Evolutionary conservation across 2,113 vertebrate genomes (phyloP), one percentile per base, ranked within the genome.

Genomic region (Noctilio leporinus): DNA sequence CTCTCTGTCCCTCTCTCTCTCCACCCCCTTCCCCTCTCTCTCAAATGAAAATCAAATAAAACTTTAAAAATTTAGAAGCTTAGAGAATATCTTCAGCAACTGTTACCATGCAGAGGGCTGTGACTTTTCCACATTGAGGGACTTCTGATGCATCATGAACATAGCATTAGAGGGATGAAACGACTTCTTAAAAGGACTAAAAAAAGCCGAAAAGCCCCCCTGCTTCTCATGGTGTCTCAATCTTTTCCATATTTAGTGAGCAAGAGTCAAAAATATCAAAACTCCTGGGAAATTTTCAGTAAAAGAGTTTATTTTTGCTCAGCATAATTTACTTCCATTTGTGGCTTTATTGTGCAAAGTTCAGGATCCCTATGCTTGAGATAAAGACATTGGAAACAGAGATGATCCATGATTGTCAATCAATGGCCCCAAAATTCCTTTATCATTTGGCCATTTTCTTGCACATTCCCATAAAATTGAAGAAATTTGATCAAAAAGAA

Each of bases 221-320:
- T 91, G 95, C 92, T 94, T 95, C 91, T 93, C 93, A n/a, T 47
- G 67, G 59, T 90, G 95, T 85, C 95, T 96, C 96, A 82, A 76
- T 97, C 95, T 96, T 96, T 96, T 97, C 97, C 97, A 97, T 97
- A 97, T 97, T 97, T 97, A 97, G 97, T 86, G 96, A 96, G 92
- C 78, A 94, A 94, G 85, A 97, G 94, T 97, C 94, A 97, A 97
- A 97, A 97, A 97, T 97, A 97, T 83, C 93, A 96, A 95, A 97
- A 97, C 96, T 97, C 96, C 92, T 97, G 97, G 97, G 96, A 97
- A 97, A 97, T 97, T 97, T 96, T 97, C 95, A 95, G 97, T 45
- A 95, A 95, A 94, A 96, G 96, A 95, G 95, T 96, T 93, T 97
- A 96, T 97, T 97, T 97, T 97, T 95, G 85, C 82, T 95, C 91